Evolutionary conservation across 1,140 invertebrate species (phyloP).

Genomic region (Drosophila pseudoananassae): DNA sequence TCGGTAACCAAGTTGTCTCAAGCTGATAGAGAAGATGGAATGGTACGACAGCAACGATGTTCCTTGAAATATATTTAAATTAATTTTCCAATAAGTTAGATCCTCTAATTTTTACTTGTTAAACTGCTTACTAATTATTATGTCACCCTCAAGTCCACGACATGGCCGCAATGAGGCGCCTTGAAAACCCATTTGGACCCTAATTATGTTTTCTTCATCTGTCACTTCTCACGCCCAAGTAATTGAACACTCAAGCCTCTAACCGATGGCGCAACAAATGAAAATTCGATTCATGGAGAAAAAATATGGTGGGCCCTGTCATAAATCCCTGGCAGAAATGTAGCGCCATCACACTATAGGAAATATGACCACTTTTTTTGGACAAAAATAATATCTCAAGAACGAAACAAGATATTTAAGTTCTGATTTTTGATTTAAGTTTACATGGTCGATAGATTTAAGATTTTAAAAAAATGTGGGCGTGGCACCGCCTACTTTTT

Average conservation of each 20-base stretch:
- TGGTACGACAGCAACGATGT: too few relatives aligned
- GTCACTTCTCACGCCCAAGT: constrained; percentile 48
- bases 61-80: not conserved
- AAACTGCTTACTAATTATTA: not conserved
- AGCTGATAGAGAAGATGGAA: not conserved
- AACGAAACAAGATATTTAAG: too few relatives aligned
- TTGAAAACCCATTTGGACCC: constrained; percentile 10
- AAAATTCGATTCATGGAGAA: constrained; percentile 7
- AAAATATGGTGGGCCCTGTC: constrained; percentile 31
- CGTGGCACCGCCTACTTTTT: too few relatives aligned
- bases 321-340: constrained; percentile 76
- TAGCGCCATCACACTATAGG: too few relatives aligned
- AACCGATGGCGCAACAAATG: constrained; percentile 62
- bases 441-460: too few relatives aligned
- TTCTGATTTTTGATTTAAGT: too few relatives aligned
- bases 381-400: too few relatives aligned
- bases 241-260: constrained; percentile 41
- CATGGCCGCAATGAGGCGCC: not conserved
- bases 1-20: constrained; percentile 17
- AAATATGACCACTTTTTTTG: too few relatives aligned
- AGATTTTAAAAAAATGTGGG: too few relatives aligned
- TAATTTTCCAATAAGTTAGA: constrained; percentile 7
- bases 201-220: constrained; percentile 52
- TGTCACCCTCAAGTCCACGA: not conserved
- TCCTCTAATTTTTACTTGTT: not conserved